phyloP scores from a whole-genome alignment of 64 coral and sea anemone species.

The Pachyseris speciosa region DNA sequence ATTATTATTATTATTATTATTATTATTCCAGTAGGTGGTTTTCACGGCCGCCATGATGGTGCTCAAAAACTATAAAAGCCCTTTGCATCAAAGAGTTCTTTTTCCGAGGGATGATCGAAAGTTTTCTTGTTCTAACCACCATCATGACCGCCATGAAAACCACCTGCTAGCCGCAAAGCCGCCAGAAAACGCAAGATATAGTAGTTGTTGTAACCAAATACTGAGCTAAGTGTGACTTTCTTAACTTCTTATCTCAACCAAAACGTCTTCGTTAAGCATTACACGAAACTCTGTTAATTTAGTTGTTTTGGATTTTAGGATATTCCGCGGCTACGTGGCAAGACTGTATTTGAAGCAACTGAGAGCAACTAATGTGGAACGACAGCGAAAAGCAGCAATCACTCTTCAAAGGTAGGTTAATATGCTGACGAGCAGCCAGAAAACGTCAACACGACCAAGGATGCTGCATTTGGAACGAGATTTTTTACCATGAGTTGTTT shows the following conservation, averaged over 20 bases:
- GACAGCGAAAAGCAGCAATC: slow-evolving; percentile 79
- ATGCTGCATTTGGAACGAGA: background rate
- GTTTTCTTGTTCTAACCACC: too few species aligned
- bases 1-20: too few species aligned
- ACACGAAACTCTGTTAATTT: background rate
- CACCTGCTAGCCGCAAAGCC: too few species aligned
- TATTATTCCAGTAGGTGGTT: too few species aligned
- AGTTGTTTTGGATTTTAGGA: slow-evolving; percentile 31
- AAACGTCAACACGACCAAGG: background rate
- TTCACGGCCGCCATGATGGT: too few species aligned
- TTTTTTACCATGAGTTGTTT: background rate
- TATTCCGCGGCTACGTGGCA: slow-evolving; percentile 93
- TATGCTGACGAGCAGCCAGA: background rate
- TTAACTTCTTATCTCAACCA: background rate
- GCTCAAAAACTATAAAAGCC: too few species aligned
- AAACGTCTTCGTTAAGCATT: background rate
- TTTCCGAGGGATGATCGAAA: too few species aligned
- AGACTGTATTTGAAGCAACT: slow-evolving; percentile 71
- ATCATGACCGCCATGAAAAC: too few species aligned
- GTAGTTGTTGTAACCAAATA: too few species aligned
- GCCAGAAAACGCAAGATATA: too few species aligned
- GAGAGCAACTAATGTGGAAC: slow-evolving; percentile 61
- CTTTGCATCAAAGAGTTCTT: too few species aligned
- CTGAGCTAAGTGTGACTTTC: too few species aligned
- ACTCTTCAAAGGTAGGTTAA: slow-evolving; percentile 84